Conservation (phyloP, 2,888 invertebrate species). For the Tipula confusa region DNA sequence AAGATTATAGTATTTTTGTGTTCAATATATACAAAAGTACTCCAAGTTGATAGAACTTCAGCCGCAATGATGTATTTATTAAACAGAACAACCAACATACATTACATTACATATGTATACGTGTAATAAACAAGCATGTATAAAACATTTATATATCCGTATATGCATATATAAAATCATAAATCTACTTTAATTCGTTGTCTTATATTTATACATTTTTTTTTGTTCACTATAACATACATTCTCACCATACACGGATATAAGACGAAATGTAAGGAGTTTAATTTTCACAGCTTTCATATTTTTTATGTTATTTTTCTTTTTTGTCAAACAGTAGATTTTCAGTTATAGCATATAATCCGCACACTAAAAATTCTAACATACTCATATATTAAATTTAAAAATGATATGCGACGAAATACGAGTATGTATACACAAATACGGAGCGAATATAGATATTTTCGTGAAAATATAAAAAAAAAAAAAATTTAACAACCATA, state of each 20-base stretch:
- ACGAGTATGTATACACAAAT: not conserved
- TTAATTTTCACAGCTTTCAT: not conserved
- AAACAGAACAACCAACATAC: too few relatives aligned
- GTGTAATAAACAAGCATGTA: not conserved
- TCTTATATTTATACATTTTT: not conserved
- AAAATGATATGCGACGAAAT: not conserved
- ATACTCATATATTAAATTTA: not conserved
- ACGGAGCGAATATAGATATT: not conserved
- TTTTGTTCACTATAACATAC: not conserved
- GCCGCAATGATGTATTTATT: not conserved
- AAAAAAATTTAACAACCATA: not conserved
- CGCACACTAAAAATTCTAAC: not conserved
- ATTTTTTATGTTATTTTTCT: not conserved
- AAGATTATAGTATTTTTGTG: too few relatives aligned
- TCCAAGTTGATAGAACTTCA: not conserved
- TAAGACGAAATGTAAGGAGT: not conserved
- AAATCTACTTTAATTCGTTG: not conserved
- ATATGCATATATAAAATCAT: not conserved
- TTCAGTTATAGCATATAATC: slow-evolving; percentile 3
- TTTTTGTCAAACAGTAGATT: not conserved
- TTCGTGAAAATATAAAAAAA: not conserved
- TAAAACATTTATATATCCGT: not conserved
- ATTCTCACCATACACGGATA: not conserved
- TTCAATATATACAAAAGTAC: too few relatives aligned
- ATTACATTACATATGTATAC: too few relatives aligned